These are phyloP conservation scores for Polyploca ridens DNA, from an alignment of 2,888 invertebrate genomes.

Conservation along the genomic window DNA sequence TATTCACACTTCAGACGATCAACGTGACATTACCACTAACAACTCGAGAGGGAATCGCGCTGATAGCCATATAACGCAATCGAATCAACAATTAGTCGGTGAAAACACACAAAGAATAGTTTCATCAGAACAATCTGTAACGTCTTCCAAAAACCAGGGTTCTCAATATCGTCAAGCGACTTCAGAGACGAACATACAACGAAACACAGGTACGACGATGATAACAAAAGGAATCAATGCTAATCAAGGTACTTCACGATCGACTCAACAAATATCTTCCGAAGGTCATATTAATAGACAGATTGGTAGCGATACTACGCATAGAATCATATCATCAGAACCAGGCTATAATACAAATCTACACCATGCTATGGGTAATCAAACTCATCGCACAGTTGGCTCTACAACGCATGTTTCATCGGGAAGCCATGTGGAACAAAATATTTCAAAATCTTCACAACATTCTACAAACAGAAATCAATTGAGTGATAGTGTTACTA, in stretches of 20 bases:
- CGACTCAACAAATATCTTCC: conserved; percentile 47
- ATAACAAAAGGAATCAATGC: conserved; percentile 39
- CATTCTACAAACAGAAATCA: conserved; percentile 70
- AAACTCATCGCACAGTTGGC: conserved; percentile 41
- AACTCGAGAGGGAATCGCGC: conserved; percentile 42
- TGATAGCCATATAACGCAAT: conserved; percentile 49
- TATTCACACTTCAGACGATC: conserved; percentile 40
- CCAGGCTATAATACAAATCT: conserved; percentile 39
- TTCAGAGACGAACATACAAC: conserved; percentile 41
- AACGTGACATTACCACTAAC: conserved; percentile 43
- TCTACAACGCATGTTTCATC: conserved; percentile 43
- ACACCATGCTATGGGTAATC: conserved; percentile 27
- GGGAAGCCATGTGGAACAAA: conserved; percentile 51
- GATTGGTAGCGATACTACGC: conserved; percentile 47
- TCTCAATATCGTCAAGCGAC: conserved; percentile 34
- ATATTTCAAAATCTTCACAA: conserved; percentile 56
- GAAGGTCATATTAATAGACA: conserved; percentile 37
- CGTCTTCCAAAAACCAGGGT: conserved; percentile 42
- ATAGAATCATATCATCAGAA: conserved; percentile 54
- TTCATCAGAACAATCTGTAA: conserved; percentile 44
- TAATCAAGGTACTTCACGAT: conserved; percentile 47
- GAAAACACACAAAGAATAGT: conserved; percentile 39
- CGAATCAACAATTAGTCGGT: conserved; percentile 47
- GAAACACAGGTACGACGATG: conserved; percentile 36
- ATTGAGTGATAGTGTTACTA: conserved; percentile 75